These are phyloP conservation scores for Tachyglossus aculeatus DNA, from an alignment of 2,797 vertebrate species.

Conservation along the genomic window DNA sequence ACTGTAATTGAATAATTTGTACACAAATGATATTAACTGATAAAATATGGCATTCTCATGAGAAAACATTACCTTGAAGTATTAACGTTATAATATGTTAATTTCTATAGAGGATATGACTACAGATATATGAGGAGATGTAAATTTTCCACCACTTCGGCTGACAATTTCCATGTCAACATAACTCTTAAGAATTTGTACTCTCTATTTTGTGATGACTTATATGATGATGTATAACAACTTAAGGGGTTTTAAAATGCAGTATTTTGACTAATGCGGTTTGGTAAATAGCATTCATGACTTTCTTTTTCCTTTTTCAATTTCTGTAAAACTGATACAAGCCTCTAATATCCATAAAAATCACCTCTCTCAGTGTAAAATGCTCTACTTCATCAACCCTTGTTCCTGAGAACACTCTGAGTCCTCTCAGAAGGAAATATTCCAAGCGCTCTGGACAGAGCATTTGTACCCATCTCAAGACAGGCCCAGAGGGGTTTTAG, in stretches of 20 bases:
- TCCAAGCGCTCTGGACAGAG: no score
- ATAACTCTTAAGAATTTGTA: slow-evolving; percentile 80
- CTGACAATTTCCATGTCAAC: slow-evolving; percentile 82
- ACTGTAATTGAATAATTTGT: slow-evolving; percentile 79
- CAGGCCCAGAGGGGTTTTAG: no score
- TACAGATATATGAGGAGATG: slow-evolving; percentile 77
- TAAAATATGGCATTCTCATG: slow-evolving; percentile 81
- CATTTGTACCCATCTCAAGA: no score
- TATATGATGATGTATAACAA: slow-evolving; percentile 84
- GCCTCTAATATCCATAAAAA: slow-evolving; percentile 54
- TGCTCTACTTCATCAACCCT: slow-evolving; percentile 22
- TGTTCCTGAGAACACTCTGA: slow-evolving; percentile 11
- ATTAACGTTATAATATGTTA: slow-evolving; percentile 83
- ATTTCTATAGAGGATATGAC: slow-evolving; percentile 76
- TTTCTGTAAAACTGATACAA: slow-evolving; percentile 68
- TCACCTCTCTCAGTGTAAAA: slow-evolving; percentile 42
- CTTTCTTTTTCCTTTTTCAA: slow-evolving; percentile 35
- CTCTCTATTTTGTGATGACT: slow-evolving; percentile 79
- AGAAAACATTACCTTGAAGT: slow-evolving; percentile 85
- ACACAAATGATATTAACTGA: slow-evolving; percentile 78
- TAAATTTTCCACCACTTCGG: slow-evolving; percentile 77
- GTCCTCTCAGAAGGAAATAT: not conserved
- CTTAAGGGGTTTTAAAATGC: slow-evolving; percentile 82
- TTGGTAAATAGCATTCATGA: slow-evolving; percentile 76
- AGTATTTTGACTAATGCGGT: slow-evolving; percentile 79